These are phyloP conservation scores for Scartelaos histophorus DNA, from an alignment of 2,113 vertebrate species.

Conservation along the genomic window DNA sequence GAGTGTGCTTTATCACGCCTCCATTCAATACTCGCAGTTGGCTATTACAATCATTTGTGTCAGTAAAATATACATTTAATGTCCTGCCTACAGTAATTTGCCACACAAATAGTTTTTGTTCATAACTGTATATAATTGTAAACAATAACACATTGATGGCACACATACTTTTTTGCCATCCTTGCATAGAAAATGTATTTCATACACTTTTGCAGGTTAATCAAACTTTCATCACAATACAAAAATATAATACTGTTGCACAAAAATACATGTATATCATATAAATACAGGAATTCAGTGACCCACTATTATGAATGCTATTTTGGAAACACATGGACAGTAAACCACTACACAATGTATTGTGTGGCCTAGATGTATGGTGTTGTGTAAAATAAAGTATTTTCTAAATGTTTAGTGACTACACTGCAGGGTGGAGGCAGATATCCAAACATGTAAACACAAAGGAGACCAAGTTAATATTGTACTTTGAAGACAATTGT, in stretches of 20 bases:
- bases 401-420: neutral
- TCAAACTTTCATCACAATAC: conserved; percentile 7
- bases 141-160: neutral
- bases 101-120: neutral
- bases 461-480: neutral
- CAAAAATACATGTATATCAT: neutral
- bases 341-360: neutral
- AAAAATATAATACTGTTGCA: conserved; percentile 1
- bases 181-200: conserved; percentile 5
- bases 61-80: too few species aligned
- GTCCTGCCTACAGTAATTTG: neutral
- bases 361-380: neutral
- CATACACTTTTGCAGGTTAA: neutral
- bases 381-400: neutral
- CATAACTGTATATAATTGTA: neutral
- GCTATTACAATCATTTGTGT: neutral
- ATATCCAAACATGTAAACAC: neutral
- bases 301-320: neutral
- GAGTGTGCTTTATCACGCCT: too few species aligned
- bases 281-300: neutral
- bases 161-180: neutral
- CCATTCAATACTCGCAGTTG: too few species aligned
- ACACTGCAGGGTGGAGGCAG: neutral
- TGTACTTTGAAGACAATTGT: neutral
- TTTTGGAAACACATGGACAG: neutral